Percentiles rank a stretch among this genome's conserved stretches.
Conservation (phyloP, 2,113 vertebrate genomes). For the Sminthopsis crassicaudata region DNA sequence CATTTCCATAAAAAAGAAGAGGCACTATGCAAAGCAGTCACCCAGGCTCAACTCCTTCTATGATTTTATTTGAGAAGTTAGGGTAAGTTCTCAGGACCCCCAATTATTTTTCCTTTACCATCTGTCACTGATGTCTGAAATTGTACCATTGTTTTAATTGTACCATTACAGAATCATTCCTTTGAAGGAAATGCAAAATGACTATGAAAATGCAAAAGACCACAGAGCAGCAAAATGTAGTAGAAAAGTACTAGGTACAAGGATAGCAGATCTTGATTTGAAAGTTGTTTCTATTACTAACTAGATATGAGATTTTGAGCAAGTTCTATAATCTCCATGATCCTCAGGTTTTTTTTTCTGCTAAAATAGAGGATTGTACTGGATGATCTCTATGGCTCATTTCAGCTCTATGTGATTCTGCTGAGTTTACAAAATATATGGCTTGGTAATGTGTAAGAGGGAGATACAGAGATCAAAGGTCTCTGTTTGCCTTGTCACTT, state of each 20-base stretch:
- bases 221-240: background rate
- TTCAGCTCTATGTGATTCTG: background rate
- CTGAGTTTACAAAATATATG: background rate
- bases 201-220: background rate
- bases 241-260: background rate
- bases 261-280: background rate
- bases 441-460: background rate
- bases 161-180: background rate
- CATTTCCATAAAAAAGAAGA: background rate
- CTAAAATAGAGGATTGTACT: background rate
- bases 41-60: background rate
- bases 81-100: background rate
- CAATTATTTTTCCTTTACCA: background rate
- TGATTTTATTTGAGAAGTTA: background rate
- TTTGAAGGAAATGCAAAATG: no score
- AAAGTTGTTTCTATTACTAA: background rate
- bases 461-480: background rate
- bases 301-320: background rate
- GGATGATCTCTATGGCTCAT: background rate
- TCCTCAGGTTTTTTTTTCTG: background rate
- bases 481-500: background rate
- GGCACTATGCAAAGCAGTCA: background rate
- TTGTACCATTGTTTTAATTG: background rate
- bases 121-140: background rate
- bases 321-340: background rate